Percentiles rank a stretch among this genome's conserved stretches.
These are phyloP conservation scores for Aulostomus chinensis DNA, from an alignment of 2,797 vertebrate genomes.

Conservation along the genomic window DNA sequence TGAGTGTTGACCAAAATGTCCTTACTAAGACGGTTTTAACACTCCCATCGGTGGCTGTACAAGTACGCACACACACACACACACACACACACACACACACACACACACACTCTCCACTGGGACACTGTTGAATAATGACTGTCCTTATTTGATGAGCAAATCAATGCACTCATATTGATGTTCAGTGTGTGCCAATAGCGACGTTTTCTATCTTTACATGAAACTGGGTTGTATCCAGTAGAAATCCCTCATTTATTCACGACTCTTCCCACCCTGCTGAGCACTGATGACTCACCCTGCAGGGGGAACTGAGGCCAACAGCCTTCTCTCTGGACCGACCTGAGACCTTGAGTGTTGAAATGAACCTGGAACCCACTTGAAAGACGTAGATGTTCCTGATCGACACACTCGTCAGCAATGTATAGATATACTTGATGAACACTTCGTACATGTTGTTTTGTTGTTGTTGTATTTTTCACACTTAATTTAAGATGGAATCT, in stretches of 20 bases:
- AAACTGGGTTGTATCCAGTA: too few species aligned
- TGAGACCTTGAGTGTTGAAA: conserved; percentile 34
- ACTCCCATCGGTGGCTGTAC: too few species aligned
- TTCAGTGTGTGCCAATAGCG: too few species aligned
- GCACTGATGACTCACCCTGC: conserved; percentile 63
- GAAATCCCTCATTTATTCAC: not conserved
- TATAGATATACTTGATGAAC: conserved; percentile 53
- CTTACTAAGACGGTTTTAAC: too few species aligned
- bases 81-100: too few species aligned
- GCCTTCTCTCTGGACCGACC: conserved; percentile 32
- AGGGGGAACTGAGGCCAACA: conserved; percentile 16
- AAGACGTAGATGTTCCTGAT: conserved; percentile 47
- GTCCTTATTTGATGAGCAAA: not conserved
- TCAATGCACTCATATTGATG: not conserved
- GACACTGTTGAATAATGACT: not conserved
- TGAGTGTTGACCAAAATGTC: too few species aligned
- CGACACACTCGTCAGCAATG: conserved; percentile 1
- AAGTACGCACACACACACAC: too few species aligned
- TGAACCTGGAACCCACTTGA: conserved; percentile 80
- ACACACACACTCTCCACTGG: too few species aligned
- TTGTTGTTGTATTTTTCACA: conserved; percentile 17
- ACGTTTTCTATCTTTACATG: too few species aligned
- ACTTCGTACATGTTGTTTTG: conserved; percentile 51
- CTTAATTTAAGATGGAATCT: conserved; percentile 48
- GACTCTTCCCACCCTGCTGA: too few species aligned